Base-by-base conservation (phyloP, 2,888 invertebrate species). In the Ferdinandea cuprea region DNA sequence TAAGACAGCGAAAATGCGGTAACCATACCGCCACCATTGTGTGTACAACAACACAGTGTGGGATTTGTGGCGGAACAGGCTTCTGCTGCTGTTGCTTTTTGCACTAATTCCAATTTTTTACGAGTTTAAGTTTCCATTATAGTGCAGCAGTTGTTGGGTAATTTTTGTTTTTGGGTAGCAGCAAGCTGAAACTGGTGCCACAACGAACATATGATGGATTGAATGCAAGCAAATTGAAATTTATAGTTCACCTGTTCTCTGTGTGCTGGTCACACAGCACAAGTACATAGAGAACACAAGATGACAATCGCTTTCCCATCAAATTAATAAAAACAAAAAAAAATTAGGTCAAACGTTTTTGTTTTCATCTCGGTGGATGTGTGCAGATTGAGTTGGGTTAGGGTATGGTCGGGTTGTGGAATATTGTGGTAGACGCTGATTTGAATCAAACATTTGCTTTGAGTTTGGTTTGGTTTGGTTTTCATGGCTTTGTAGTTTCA, bases 271-370 rank as follows among this genome's bases (percentile, higher is more conserved):
- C 63, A 35, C 37, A 37, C n/a, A n/a, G n/a, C n/a, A 7, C 9
- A 9, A 11, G 11, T 25, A n/a, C n/a, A n/a, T n/a, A 35, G 15
- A 40, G 17, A 6, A 32, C 44, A 15, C 44, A 30, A 72, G 61
- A 73, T 61, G 79, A 73, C 79, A 73, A 73, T 40, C 59, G 58
- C 50, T 73, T 79, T 79, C 66, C 59, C 79, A 73, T 40, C 54
- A 61, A 65, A 73, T 46, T 52, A 61, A 72, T 52, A 35, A 44
- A 63, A 37, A 9, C 17, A 4, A 52, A 71, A 17, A 17, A 54
- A 77, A 72, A 72, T 61, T 52, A 58, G 78, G 78, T 66, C 56
- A 56, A 58, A 56, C 40, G 63, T 63, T 63, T 78, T 58, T 78
- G 30, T 69, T 69, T 61, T 54, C 52, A 54, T 52, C 50, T 59